Evolutionary conservation across 2,797 vertebrate genomes (phyloP), one percentile per base, ranked within the genome.

Genomic region (Syngnathus rostellatus): DNA sequence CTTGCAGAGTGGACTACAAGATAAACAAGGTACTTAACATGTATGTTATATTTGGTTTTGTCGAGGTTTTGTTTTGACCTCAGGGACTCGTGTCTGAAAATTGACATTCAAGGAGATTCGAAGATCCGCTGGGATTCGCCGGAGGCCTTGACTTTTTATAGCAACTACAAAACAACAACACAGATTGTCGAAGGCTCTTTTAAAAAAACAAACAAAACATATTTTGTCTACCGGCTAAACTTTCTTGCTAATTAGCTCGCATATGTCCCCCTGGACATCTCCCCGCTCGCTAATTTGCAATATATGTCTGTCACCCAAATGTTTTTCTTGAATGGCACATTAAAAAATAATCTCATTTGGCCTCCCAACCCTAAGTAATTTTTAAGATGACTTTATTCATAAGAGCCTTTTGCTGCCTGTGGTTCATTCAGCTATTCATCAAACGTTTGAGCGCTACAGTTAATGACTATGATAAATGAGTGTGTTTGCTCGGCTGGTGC

Each of bases 51-150:
- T 57, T 62, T 43, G 60, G n/a, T 25, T 62, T 62, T 62, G 40
- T 25, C 25, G 40, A 7, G 21, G 9, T 23, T 45, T 45, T 10
- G 14, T 40, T 43, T 43, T 43, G 23, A 25, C 21, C 21, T 12
- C 21, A 5, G 12, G n/a, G 21, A 6, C 9, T 38, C 16, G 40
- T 16, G 6, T 7, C 40, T 25, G 21, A 62, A 62, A 62, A 62
- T 6, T 45, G n/a, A 23, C 60, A 45, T 25, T 62, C 40, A 16
- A 16, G 12, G 60, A 62, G 40, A 25, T 10, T 45, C 45, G 14
- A 62, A 62, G 40, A 45, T 62, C 60, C 25, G 38, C 39, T 43
- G 60, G 40, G 40, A 62, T 62, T 62, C 2, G 54, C 54, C 4
- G 25, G 5, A 57, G 25, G 54, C 54, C 14, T 12, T 17, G 55